phyloP scores from a whole-genome alignment of 2,797 vertebrate genomes.

The Arctocebus calabarensis region DNA sequence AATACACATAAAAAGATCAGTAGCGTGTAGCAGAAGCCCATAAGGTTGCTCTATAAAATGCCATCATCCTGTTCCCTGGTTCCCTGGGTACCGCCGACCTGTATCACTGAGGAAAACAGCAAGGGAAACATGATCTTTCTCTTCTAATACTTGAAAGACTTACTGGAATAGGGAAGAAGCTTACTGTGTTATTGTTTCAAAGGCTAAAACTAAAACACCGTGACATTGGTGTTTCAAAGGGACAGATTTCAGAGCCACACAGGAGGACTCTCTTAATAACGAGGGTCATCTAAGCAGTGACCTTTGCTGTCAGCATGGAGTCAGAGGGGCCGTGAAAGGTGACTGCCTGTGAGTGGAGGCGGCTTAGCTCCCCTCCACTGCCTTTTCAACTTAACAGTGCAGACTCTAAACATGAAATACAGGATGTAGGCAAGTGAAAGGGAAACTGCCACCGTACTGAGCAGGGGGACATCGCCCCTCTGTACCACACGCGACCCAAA shows the following conservation, averaged over 20 bases:
- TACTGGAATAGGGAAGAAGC: neutral
- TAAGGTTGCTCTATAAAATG: neutral
- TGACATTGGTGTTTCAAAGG: neutral
- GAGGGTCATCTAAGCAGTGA: neutral
- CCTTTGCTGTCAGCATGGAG: no score
- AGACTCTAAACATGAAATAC: neutral
- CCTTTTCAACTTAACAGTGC: neutral
- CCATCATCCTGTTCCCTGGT: neutral
- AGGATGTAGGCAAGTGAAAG: neutral
- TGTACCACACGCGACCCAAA: neutral
- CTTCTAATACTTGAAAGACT: neutral
- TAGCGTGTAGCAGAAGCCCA: neutral
- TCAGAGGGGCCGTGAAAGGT: neutral
- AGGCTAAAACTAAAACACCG: neutral
- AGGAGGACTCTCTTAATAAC: neutral
- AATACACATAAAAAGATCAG: slow-evolving; percentile 65
- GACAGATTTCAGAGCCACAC: neutral
- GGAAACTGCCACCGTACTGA: neutral
- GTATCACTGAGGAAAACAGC: neutral
- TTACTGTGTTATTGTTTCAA: neutral
- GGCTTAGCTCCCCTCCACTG: neutral
- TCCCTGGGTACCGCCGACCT: neutral
- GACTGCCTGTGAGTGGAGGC: accelerated
- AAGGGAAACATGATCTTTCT: neutral
- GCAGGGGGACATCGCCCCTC: neutral